A percentile compares a stretch with the other conserved stretches of the same genome.
Evolutionary conservation across 2,888 invertebrate species (phyloP).

Genomic region (Empis livida): DNA sequence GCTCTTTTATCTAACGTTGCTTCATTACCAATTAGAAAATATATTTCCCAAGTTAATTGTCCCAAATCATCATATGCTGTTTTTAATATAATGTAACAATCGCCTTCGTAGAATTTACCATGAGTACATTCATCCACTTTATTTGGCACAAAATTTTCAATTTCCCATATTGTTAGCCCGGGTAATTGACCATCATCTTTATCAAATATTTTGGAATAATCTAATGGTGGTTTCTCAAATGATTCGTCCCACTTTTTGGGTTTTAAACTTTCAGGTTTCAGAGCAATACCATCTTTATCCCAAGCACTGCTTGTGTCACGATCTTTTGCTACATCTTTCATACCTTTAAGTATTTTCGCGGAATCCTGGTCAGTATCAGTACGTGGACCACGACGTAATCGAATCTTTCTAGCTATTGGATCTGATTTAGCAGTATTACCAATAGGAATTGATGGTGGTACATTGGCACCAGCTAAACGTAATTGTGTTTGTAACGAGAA

Average conservation of each 20-base stretch:
- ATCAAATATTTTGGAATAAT: slow-evolving; percentile 96
- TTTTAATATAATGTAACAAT: slow-evolving; percentile 94
- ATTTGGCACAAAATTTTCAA: slow-evolving; percentile 97
- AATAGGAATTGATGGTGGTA: slow-evolving; percentile 52
- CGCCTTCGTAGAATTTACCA: slow-evolving; percentile 98
- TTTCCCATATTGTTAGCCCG: slow-evolving; percentile 94
- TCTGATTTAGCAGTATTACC: slow-evolving; percentile 58
- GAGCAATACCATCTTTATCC: slow-evolving; percentile 37
- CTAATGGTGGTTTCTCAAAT: slow-evolving; percentile 84
- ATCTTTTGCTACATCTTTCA: slow-evolving; percentile 54
- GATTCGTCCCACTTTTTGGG: slow-evolving; percentile 96
- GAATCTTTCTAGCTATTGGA: slow-evolving; percentile 87
- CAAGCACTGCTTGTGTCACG: slow-evolving; percentile 40
- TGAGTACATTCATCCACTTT: slow-evolving; percentile 85
- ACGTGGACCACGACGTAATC: slow-evolving; percentile 67
- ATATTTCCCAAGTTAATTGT: slow-evolving; percentile 87
- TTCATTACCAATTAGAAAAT: slow-evolving; percentile 97
- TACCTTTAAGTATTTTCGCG: slow-evolving; percentile 74
- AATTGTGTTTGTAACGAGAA: slow-evolving; percentile 95
- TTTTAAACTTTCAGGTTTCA: slow-evolving; percentile 49
- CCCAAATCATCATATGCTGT: slow-evolving; percentile 74
- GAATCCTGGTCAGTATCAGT: slow-evolving; percentile 76
- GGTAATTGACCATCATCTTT: slow-evolving; percentile 88
- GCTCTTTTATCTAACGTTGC: slow-evolving; percentile 59
- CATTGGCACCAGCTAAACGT: slow-evolving; percentile 77